Evolutionary conservation across 2,113 vertebrate species (phyloP), one percentile per base, ranked within the genome.

Genomic region (Gorsachius goisagi): DNA sequence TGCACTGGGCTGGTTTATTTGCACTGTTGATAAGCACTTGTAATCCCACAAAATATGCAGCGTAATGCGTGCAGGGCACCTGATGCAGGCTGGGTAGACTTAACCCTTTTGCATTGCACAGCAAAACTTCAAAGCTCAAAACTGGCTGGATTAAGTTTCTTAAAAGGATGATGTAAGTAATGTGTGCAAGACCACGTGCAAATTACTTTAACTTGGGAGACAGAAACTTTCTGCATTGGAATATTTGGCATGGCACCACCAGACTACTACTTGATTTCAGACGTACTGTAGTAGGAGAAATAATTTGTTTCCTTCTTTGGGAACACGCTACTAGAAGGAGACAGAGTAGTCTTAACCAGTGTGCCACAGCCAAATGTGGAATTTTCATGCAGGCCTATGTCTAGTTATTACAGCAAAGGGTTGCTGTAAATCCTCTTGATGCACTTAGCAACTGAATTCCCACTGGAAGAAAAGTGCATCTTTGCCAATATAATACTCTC

Each of bases 351-450:
- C 32, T 85, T 72, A 92, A 62, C 74, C 74, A 66, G 58, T n/a
- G 47, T 96, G 67, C 91, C 78, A 82, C 77, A 83, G 94, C 74
- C 85, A 79, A 91, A 84, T 76, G 94, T 75, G 71, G 80, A 66
- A 75, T 95, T 95, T 96, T 97, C 77, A 35, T 88, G 85, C 84
- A 76, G 45, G 81, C 62, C 89, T 69, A 26, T 88, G 71, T 91
- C 88, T 96, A 91, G 41, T 88, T 89, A 88, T 81, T 93, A 66
- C 87, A 95, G 89, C 74, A 77, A 89, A 88, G 79, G 50, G 67
- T 85, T 95, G 78, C 71, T 91, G 81, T 93, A 96, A 97, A 95
- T 97, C 89, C 69, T 94, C 47, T 79, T 88, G 74, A 69, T 94
- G 63, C 63, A 44, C 89, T 96, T 93, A 94, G 95, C 74, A 76